Evolutionary conservation across 2,797 vertebrate species (phyloP).

Genomic region (Enteromius trimaculatus): DNA sequence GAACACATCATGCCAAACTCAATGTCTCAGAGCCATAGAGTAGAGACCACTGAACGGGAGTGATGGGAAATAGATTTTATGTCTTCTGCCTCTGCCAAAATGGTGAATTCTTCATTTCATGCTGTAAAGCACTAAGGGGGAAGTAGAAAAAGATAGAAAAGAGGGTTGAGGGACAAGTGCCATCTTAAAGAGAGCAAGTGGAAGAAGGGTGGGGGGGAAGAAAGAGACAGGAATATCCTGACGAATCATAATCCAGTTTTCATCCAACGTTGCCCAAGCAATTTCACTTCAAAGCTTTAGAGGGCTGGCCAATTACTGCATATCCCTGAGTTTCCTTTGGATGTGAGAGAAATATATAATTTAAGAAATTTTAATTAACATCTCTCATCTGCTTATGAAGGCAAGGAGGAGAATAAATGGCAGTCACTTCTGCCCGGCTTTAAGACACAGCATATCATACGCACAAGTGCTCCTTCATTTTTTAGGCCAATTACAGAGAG

Average conservation of each 20-base stretch:
- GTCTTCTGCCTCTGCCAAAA: slow-evolving; percentile 10
- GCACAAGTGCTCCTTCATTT: slow-evolving; percentile 9
- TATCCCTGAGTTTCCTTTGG: slow-evolving; percentile 67
- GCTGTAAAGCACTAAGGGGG: not conserved
- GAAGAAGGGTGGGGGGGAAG: slow-evolving; percentile 14
- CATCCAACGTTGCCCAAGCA: slow-evolving; percentile 70
- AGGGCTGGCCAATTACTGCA: slow-evolving; percentile 70
- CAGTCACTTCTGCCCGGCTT: slow-evolving; percentile 39
- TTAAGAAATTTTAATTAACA: slow-evolving; percentile 74
- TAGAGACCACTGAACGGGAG: slow-evolving; percentile 16
- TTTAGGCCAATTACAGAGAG: slow-evolving; percentile 37
- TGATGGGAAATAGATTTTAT: slow-evolving; percentile 31
- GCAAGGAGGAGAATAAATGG: slow-evolving; percentile 56
- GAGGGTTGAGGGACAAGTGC: slow-evolving; percentile 19
- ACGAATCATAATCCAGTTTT: slow-evolving; percentile 75
- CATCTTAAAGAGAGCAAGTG: slow-evolving; percentile 56
- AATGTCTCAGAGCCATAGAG: slow-evolving; percentile 16
- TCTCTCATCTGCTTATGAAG: slow-evolving; percentile 61
- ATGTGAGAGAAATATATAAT: slow-evolving; percentile 64
- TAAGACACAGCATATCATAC: slow-evolving; percentile 35
- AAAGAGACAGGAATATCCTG: slow-evolving; percentile 66
- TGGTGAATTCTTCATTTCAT: slow-evolving; percentile 3
- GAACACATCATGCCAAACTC: slow-evolving; percentile 35
- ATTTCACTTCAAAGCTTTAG: slow-evolving; percentile 78
- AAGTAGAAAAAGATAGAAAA: slow-evolving; percentile 52